Conservation (phyloP, 2,888 invertebrate genomes). For the Heteromurus nitidus region DNA sequence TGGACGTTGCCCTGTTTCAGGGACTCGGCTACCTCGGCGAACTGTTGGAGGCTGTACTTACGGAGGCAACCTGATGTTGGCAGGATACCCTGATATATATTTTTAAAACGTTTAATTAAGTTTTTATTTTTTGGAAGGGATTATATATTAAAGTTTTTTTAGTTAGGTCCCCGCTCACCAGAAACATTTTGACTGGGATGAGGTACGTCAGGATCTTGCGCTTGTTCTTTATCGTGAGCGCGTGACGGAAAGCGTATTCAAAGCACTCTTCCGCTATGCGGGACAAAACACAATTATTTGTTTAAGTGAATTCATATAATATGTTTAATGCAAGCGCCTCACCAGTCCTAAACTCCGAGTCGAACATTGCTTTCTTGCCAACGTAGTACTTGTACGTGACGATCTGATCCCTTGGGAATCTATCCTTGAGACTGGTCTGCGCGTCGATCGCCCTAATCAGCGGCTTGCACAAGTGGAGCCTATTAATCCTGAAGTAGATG, state of each 20-base stretch:
- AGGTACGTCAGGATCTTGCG: conserved; percentile 94
- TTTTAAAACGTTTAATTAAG: conserved; percentile 54
- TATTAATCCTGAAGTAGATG: conserved; percentile 95
- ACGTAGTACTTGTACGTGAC: conserved; percentile 98
- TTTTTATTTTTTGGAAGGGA: not conserved
- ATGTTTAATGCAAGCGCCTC: conserved; percentile 59
- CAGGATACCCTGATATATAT: conserved; percentile 91
- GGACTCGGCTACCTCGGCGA: conserved; percentile 90
- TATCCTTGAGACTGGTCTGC: conserved; percentile 87
- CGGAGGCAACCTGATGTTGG: conserved; percentile 87
- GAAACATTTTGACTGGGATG: conserved; percentile 96
- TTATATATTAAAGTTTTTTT: no score
- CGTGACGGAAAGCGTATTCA: conserved; percentile 93
- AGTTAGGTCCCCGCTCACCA: no score
- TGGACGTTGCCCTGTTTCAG: conserved; percentile 84
- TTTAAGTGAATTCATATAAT: conserved; percentile 18
- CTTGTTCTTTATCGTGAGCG: conserved; percentile 88
- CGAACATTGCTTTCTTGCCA: conserved; percentile 98
- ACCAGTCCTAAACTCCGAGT: conserved; percentile 93
- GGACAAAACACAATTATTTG: not conserved
- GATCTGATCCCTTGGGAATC: conserved; percentile 92
- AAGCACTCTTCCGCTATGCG: conserved; percentile 89
- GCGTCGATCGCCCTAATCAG: conserved; percentile 97
- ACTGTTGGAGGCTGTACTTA: conserved; percentile 93
- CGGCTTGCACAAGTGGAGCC: conserved; percentile 92